A percentile compares a stretch with the other conserved stretches of the same genome.
phyloP scores from a whole-genome alignment of 1,140 invertebrate species.

The Antheraea pernyi region DNA sequence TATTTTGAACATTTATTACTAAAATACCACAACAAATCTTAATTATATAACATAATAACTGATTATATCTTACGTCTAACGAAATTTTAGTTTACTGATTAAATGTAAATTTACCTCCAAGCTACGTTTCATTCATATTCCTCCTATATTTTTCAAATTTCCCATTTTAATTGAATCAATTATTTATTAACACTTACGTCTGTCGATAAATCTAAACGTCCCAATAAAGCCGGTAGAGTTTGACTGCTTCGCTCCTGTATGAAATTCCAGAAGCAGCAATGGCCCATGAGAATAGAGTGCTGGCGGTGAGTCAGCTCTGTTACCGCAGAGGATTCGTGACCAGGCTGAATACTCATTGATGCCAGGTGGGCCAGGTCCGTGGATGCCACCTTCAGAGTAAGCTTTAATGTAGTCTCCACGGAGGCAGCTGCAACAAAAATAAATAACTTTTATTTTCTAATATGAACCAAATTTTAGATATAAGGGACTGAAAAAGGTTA shows the following conservation, averaged over 20 bases:
- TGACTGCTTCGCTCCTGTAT: conserved; percentile 76
- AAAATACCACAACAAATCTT: too few relatives aligned
- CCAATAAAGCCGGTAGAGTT: conserved; percentile 89
- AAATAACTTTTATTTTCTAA: too few relatives aligned
- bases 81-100: too few relatives aligned
- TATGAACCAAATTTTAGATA: too few relatives aligned
- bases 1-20: too few relatives aligned
- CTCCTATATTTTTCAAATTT: too few relatives aligned
- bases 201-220: conserved; percentile 89
- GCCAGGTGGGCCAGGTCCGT: conserved; percentile 79
- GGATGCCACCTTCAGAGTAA: conserved; percentile 82
- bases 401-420: conserved; percentile 89
- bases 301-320: conserved; percentile 85
- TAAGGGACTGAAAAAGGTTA: too few relatives aligned
- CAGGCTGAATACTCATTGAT: conserved; percentile 91
- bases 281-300: conserved; percentile 90
- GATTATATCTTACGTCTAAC: too few relatives aligned
- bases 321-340: conserved; percentile 88
- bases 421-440: conserved; percentile 82
- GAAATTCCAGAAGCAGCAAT: conserved; percentile 89
- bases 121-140: too few relatives aligned
- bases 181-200: conserved; percentile 81
- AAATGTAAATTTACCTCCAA: too few relatives aligned
- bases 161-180: too few relatives aligned
- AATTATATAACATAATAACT: too few relatives aligned